Evolutionary conservation across 2,113 vertebrate genomes (phyloP).

Genomic region (Aramus guarauna): DNA sequence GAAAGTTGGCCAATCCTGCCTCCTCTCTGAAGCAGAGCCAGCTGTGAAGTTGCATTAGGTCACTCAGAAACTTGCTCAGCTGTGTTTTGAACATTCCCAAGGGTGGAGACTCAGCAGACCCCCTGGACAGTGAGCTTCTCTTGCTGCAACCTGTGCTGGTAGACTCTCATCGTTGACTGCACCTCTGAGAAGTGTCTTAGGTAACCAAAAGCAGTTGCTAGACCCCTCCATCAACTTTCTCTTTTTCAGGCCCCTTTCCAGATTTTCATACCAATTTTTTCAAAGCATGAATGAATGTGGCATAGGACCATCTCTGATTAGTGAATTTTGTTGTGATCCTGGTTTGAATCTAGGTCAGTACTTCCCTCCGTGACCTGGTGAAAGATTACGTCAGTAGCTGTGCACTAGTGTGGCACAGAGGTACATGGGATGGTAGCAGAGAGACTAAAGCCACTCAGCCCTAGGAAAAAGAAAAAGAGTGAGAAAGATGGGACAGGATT

Average conservation of each 20-base stretch:
- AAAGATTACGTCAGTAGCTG: neutral
- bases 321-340: rapidly evolving
- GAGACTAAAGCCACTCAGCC: neutral
- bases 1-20: neutral
- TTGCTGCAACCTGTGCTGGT: neutral
- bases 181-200: neutral
- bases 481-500: neutral
- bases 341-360: neutral
- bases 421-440: neutral
- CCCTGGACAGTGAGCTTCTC: too few relatives aligned
- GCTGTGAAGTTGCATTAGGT: neutral
- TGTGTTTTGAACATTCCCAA: neutral
- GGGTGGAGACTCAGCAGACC: neutral
- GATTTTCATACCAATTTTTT: neutral
- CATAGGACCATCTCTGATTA: neutral
- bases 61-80: neutral
- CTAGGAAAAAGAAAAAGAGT: neutral
- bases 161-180: neutral
- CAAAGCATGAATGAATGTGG: neutral
- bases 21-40: neutral
- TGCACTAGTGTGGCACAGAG: rapidly evolving
- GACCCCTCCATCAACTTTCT: neutral
- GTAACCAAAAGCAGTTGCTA: neutral
- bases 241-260: neutral
- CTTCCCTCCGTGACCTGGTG: neutral